Conservation (phyloP, 2,113 vertebrate species). For the Apistogramma diplotaenia region DNA sequence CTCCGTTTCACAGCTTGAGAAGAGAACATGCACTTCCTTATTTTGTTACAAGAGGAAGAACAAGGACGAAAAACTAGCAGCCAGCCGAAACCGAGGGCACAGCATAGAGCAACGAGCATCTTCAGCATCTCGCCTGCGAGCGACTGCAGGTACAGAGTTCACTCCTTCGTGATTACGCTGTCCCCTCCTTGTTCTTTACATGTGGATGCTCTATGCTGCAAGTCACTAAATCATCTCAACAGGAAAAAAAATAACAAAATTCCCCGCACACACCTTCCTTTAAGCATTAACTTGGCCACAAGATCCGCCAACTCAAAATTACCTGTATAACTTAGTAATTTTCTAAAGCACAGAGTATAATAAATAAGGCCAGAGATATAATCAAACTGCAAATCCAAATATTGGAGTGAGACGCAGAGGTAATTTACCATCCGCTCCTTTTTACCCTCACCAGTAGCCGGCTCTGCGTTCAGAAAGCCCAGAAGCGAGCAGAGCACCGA, state of each 20-base stretch:
- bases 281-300: slow-evolving; percentile 6
- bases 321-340: not conserved
- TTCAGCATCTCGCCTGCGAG: slow-evolving; percentile 1
- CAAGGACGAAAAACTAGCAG: slow-evolving; percentile 17
- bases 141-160: not conserved
- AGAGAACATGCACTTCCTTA: slow-evolving; percentile 60
- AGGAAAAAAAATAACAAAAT: not conserved
- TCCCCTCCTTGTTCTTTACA: not conserved
- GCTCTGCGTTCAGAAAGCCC: not conserved
- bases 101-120: not conserved
- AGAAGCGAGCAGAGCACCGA: slow-evolving; percentile 4
- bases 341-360: not conserved
- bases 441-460: not conserved
- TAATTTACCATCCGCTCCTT: not conserved
- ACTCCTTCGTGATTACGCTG: not conserved
- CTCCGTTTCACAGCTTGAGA: slow-evolving; percentile 59
- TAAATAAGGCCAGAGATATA: slow-evolving; percentile 12
- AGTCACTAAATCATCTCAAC: not conserved
- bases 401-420: not conserved
- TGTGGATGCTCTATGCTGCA: not conserved
- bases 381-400: slow-evolving; percentile 38
- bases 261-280: not conserved
- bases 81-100: slow-evolving; percentile 30
- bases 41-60: slow-evolving; percentile 67
- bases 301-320: not conserved